Conservation (phyloP, 2,797 vertebrate species). For the Macropodus opercularis region DNA sequence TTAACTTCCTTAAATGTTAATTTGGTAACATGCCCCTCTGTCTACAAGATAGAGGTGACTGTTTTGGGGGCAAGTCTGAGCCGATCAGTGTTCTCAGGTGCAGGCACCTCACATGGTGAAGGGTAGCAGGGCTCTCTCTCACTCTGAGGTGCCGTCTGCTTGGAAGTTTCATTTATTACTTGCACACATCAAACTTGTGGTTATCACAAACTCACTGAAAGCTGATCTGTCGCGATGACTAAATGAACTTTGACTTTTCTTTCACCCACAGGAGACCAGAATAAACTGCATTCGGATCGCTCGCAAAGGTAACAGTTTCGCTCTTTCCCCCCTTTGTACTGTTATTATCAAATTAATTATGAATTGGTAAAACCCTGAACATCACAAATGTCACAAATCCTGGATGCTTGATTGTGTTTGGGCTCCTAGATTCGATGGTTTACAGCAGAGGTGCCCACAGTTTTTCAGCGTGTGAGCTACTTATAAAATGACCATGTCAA, state of each 20-base stretch:
- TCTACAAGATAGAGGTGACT: conserved; percentile 26
- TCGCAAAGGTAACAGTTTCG: conserved; percentile 87
- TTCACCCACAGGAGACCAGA: conserved; percentile 86
- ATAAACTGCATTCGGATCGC: conserved; percentile 94
- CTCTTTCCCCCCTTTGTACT: conserved; percentile 17
- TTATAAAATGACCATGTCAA: too few relatives aligned
- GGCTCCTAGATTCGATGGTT: too few relatives aligned
- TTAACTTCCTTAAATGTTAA: conserved; percentile 70
- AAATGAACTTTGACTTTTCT: conserved; percentile 34
- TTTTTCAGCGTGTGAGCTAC: too few relatives aligned
- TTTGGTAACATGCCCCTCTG: conserved; percentile 60
- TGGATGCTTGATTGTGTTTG: too few relatives aligned
- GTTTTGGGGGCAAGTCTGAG: conserved; percentile 14
- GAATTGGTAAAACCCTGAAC: not conserved
- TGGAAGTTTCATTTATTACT: conserved; percentile 51
- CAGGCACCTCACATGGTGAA: conserved; percentile 19
- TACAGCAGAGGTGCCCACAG: too few relatives aligned
- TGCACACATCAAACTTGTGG: conserved; percentile 23
- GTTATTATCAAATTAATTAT: conserved; percentile 1
- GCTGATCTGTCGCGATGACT: too few relatives aligned
- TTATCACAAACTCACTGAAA: too few relatives aligned
- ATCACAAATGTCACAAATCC: too few relatives aligned
- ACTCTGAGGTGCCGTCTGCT: conserved; percentile 38
- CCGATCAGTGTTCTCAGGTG: conserved; percentile 15
- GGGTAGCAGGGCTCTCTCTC: conserved; percentile 32